These are phyloP conservation scores for Caenorhabditis wallacei DNA, from an alignment of 2,888 invertebrate genomes.

Conservation along the genomic window DNA sequence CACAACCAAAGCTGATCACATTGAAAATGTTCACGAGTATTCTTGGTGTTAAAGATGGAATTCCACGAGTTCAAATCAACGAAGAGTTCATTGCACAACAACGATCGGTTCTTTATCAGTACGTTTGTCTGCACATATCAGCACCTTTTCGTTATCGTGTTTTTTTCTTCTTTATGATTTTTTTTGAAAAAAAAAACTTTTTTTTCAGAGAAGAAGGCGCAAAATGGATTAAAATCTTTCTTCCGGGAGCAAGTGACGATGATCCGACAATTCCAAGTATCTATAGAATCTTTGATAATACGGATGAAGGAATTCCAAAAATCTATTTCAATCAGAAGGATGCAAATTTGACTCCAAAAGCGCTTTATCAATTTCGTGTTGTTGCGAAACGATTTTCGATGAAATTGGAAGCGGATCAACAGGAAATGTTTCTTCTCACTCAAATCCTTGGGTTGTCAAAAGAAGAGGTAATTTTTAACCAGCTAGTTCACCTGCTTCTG, in stretches of 20 bases:
- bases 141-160: constrained; percentile 5
- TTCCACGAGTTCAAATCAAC: background rate
- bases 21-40: background rate
- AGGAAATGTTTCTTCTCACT: constrained; percentile 16
- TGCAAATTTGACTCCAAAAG: background rate
- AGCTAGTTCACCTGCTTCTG: too few species aligned
- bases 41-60: background rate
- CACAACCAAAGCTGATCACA: background rate
- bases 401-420: background rate
- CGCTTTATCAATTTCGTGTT: constrained; percentile 44
- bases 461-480: constrained; percentile 19
- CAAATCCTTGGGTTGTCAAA: constrained; percentile 37
- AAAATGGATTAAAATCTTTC: constrained; percentile 21
- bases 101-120: constrained; percentile 35
- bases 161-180: background rate
- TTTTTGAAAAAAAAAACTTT: background rate
- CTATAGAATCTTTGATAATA: constrained; percentile 48
- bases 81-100: constrained; percentile 10
- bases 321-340: background rate
- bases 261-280: constrained; percentile 6
- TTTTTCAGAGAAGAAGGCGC: constrained; percentile 40
- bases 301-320: constrained; percentile 29
- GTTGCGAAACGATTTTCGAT: constrained; percentile 36
- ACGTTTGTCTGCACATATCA: constrained; percentile 26
- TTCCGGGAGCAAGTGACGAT: constrained; percentile 4